Conservation (phyloP, 2,113 vertebrate genomes). For the Edolisoma coerulescens region DNA sequence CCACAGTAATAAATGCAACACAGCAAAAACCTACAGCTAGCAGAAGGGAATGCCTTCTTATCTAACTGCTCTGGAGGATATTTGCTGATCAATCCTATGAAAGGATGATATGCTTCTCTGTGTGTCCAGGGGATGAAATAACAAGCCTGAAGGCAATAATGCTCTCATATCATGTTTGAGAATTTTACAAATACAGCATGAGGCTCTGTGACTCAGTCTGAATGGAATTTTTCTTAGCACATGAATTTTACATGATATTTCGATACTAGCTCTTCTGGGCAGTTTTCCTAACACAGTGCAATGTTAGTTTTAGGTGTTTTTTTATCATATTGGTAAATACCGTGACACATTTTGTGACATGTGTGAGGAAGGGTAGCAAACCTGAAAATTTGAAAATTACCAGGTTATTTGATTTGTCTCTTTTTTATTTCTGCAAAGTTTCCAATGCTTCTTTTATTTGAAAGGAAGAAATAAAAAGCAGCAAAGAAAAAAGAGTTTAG, state of each 20-base stretch:
- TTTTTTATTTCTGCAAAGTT: background rate
- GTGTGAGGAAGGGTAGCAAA: background rate
- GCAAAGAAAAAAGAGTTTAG: background rate
- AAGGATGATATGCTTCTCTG: slow-evolving; percentile 70
- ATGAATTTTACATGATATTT: slow-evolving; percentile 71
- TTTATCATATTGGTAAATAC: slow-evolving; percentile 41
- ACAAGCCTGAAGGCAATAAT: slow-evolving; percentile 67
- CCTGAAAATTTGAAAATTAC: background rate
- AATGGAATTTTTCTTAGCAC: slow-evolving; percentile 63
- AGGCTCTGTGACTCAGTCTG: slow-evolving; percentile 60
- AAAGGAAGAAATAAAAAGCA: background rate
- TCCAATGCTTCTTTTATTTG: background rate
- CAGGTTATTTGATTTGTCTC: background rate
- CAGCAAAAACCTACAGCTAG: slow-evolving; percentile 60
- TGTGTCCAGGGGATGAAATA: slow-evolving; percentile 65
- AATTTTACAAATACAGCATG: slow-evolving; percentile 70
- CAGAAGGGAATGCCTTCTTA: slow-evolving; percentile 65
- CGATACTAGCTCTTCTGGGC: slow-evolving; percentile 25
- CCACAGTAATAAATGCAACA: slow-evolving; percentile 63
- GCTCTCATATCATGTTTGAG: slow-evolving; percentile 69
- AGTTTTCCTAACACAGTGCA: slow-evolving; percentile 21
- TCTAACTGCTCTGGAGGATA: slow-evolving; percentile 68
- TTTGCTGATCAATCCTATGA: slow-evolving; percentile 73
- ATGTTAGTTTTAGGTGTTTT: slow-evolving; percentile 30
- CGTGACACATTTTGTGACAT: background rate